Conservation (phyloP, 2,113 vertebrate genomes). For the Corythoichthys haematopterus region DNA sequence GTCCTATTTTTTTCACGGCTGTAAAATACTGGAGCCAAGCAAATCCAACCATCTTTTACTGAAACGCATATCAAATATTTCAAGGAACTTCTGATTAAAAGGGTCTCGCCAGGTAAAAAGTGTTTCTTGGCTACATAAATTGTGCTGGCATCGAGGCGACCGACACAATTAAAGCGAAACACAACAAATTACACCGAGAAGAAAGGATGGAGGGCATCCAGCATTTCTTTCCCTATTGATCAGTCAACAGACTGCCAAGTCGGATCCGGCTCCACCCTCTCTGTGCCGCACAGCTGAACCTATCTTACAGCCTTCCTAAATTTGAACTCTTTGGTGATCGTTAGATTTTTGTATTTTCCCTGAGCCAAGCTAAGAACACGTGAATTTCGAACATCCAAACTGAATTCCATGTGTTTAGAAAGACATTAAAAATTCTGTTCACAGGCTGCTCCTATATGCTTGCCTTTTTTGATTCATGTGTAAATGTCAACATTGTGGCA, state of each 20-base stretch:
- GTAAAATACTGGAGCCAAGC: conserved; percentile 20
- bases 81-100: conserved; percentile 38
- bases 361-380: not conserved
- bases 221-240: not conserved
- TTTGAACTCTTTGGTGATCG: not conserved
- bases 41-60: conserved; percentile 38
- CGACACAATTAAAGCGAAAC: not conserved
- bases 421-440: too few species aligned
- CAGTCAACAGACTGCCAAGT: not conserved
- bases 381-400: too few species aligned
- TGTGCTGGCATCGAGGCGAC: not conserved
- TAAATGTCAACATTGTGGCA: not conserved
- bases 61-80: conserved; percentile 48
- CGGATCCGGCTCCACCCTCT: not conserved
- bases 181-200: not conserved
- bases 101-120: conserved; percentile 30
- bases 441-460: too few species aligned
- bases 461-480: not conserved
- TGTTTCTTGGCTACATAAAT: conserved; percentile 34
- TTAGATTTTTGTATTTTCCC: not conserved
- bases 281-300: not conserved
- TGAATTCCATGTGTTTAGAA: too few species aligned
- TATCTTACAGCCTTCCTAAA: not conserved
- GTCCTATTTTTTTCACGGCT: too few species aligned
- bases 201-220: not conserved